Percentiles rank a stretch among this genome's conserved stretches.
Evolutionary conservation across 2,797 vertebrate species (phyloP).

Genomic region (Clarias pachynema): DNA sequence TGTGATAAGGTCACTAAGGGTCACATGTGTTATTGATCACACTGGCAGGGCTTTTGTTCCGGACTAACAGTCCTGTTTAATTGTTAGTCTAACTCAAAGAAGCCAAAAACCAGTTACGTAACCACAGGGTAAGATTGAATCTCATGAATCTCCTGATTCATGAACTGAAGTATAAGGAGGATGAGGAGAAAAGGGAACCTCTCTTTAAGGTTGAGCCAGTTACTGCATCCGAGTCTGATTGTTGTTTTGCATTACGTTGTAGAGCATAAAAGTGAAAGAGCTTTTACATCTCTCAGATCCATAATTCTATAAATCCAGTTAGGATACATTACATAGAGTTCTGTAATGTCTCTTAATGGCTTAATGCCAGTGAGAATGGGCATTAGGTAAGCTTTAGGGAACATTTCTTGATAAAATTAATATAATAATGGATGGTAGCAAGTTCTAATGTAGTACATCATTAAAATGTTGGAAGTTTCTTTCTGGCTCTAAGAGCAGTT

Average conservation of each 20-base stretch:
- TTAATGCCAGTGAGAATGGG: conserved; percentile 35
- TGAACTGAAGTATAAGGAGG: too few relatives aligned
- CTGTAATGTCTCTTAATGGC: conserved; percentile 34
- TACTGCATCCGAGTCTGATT: background rate
- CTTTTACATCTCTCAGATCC: background rate
- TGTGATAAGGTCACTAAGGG: background rate
- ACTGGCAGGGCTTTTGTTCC: background rate
- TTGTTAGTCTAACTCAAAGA: background rate
- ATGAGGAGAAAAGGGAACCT: background rate
- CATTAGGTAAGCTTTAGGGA: conserved; percentile 24
- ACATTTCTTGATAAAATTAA: conserved; percentile 29
- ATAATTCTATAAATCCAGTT: conserved; percentile 38
- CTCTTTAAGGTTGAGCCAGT: background rate
- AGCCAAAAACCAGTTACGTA: background rate
- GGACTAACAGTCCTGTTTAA: background rate
- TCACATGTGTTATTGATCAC: background rate
- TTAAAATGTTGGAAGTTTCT: conserved; percentile 1
- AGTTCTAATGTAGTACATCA: conserved; percentile 28
- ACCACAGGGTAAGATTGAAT: background rate
- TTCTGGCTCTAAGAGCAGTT: conserved; percentile 39
- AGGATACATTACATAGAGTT: conserved; percentile 31
- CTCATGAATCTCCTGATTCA: too few relatives aligned
- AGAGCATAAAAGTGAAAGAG: background rate
- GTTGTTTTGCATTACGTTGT: background rate
- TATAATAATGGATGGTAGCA: conserved; percentile 35